Percentiles rank a stretch among this genome's conserved stretches.
Conservation (phyloP, 1,140 invertebrate species). For the Drosophila lini region DNA sequence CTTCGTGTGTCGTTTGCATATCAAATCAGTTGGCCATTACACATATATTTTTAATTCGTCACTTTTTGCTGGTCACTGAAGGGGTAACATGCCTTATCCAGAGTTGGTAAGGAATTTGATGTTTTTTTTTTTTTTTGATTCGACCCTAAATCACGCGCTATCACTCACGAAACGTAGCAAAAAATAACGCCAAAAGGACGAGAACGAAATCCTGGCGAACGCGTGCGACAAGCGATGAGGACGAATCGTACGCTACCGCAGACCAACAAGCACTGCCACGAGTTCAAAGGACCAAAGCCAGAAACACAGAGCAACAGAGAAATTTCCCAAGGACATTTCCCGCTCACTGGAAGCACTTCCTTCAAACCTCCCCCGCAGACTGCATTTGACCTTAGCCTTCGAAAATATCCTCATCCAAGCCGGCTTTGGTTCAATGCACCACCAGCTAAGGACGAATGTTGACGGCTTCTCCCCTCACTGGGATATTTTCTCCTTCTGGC, state of each 20-base stretch:
- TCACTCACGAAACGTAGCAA: constrained; percentile 37
- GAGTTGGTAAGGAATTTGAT: constrained; percentile 66
- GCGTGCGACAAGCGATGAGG: constrained; percentile 8
- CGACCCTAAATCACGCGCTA: constrained; percentile 33
- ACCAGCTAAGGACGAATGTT: constrained; percentile 25
- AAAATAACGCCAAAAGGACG: constrained; percentile 38
- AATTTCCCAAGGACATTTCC: constrained; percentile 60
- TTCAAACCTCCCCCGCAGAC: constrained; percentile 28
- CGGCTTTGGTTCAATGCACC: constrained; percentile 72
- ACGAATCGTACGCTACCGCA: constrained; percentile 64
- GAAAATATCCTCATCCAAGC: constrained; percentile 45
- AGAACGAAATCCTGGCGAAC: constrained; percentile 8
- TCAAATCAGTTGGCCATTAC: constrained; percentile 48
- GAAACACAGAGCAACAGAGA: constrained; percentile 48
- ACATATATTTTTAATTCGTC: constrained; percentile 30
- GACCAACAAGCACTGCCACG: constrained; percentile 67
- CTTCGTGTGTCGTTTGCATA: constrained; percentile 58
- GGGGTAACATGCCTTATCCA: constrained; percentile 64
- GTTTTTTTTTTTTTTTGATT: constrained; percentile 33
- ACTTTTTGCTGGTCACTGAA: constrained; percentile 16
- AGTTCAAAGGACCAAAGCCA: constrained; percentile 25
- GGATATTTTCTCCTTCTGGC: constrained; percentile 38
- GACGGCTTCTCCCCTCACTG: constrained; percentile 9
- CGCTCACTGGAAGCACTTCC: constrained; percentile 60
- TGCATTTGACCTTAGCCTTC: constrained; percentile 82